Evolutionary conservation across 2,113 vertebrate genomes (phyloP).

Genomic region (Ifrita kowaldi): DNA sequence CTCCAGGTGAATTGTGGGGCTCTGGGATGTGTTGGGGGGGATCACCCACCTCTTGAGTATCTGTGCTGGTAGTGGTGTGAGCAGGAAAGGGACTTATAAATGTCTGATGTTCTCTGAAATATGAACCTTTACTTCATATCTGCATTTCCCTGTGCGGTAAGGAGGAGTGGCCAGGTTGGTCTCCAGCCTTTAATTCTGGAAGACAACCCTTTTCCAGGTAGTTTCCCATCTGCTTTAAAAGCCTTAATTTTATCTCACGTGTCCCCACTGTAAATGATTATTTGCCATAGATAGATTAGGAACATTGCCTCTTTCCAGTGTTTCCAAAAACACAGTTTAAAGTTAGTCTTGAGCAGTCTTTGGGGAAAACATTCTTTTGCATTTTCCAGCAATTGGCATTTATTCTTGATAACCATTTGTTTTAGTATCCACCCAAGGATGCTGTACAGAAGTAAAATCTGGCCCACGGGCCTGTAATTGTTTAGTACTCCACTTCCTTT

Average conservation of each 20-base stretch:
- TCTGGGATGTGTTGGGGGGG: neutral
- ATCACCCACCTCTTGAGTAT: neutral
- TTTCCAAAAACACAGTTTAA: neutral
- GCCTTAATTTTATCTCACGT: neutral
- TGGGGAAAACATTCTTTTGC: constrained; percentile 20
- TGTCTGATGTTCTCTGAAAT: neutral
- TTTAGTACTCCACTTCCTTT: neutral
- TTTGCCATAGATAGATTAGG: neutral
- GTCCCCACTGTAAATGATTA: neutral
- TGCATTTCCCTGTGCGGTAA: neutral
- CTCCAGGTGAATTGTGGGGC: neutral
- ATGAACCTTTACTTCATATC: neutral
- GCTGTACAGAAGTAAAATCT: neutral
- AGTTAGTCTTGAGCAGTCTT: neutral
- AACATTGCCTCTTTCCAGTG: neutral
- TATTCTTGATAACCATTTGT: constrained; percentile 31
- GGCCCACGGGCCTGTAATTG: constrained; percentile 15
- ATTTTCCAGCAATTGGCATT: neutral
- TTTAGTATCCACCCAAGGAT: constrained; percentile 21
- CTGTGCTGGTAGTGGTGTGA: neutral
- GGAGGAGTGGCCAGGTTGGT: neutral
- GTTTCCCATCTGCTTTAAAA: constrained; percentile 6
- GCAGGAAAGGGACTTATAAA: neutral
- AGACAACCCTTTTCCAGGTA: neutral
- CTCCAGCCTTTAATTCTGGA: neutral